Evolutionary conservation across 2,113 vertebrate genomes (phyloP).

Genomic region (Kryptolebias marmoratus): DNA sequence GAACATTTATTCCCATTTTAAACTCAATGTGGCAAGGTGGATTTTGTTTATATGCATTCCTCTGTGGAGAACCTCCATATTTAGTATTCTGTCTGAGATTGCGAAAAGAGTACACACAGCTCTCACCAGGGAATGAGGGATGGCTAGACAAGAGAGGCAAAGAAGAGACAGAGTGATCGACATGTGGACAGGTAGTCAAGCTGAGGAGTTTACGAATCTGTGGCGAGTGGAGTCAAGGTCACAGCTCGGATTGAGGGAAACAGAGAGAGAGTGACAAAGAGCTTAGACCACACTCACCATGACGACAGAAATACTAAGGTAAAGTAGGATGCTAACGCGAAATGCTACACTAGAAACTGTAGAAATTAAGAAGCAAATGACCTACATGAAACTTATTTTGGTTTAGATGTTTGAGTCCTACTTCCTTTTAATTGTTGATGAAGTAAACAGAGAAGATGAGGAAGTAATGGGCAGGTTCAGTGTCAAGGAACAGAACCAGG

Average conservation of each 20-base stretch:
- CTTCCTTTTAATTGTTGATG: too few relatives aligned
- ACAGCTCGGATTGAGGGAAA: constrained; percentile 22
- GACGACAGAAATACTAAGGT: too few relatives aligned
- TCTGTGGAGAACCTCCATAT: background rate
- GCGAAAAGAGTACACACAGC: background rate
- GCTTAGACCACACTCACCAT: too few relatives aligned
- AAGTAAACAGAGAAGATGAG: too few relatives aligned
- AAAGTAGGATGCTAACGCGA: too few relatives aligned
- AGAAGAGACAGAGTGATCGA: constrained; percentile 1
- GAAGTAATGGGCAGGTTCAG: too few relatives aligned
- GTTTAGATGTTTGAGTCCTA: too few relatives aligned
- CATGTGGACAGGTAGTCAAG: background rate
- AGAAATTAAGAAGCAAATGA: too few relatives aligned
- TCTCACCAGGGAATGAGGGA: background rate
- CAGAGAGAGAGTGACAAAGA: background rate
- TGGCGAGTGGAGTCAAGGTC: background rate
- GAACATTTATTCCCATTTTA: constrained; percentile 5
- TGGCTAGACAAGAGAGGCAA: background rate
- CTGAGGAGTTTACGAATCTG: background rate
- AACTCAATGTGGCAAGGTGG: background rate
- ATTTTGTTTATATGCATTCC: constrained; percentile 19
- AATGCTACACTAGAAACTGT: too few relatives aligned
- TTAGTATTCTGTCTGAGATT: constrained; percentile 46
- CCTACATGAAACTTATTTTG: too few relatives aligned
- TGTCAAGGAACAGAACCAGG: too few relatives aligned